These are phyloP conservation scores for Mellivora capensis DNA, from an alignment of 2,113 vertebrate species.

Conservation along the genomic window DNA sequence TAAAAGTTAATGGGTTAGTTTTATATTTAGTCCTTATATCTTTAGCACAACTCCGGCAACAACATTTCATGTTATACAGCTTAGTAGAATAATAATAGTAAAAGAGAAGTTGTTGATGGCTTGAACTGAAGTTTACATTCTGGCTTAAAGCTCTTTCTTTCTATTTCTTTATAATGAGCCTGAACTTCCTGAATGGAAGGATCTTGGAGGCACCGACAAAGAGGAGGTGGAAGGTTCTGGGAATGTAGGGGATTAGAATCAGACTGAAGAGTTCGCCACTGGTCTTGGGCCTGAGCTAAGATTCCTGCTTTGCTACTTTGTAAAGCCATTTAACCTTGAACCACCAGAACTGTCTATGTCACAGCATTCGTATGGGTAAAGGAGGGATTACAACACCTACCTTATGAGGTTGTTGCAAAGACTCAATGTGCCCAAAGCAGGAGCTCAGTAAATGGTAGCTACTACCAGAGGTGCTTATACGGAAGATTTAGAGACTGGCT, in stretches of 20 bases:
- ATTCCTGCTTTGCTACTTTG: background rate
- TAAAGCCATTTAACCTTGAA: background rate
- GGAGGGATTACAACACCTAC: background rate
- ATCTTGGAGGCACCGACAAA: too few species aligned
- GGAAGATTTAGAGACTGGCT: background rate
- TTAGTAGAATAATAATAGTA: background rate
- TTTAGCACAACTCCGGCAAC: conserved; percentile 48
- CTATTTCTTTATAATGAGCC: background rate
- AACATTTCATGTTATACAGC: conserved; percentile 15
- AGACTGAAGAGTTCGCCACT: background rate
- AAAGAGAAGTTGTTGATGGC: background rate
- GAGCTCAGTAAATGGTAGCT: background rate
- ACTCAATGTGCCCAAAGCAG: background rate
- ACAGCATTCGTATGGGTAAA: background rate
- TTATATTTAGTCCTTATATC: conserved; percentile 69
- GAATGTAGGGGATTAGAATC: background rate
- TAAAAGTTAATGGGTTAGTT: conserved; percentile 72
- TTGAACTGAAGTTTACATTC: background rate
- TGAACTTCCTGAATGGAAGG: background rate
- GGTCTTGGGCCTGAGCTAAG: background rate
- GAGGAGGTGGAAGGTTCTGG: background rate
- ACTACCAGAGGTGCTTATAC: background rate
- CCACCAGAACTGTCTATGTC: background rate
- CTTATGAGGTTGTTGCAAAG: background rate
- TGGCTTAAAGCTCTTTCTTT: background rate